Base-by-base conservation (phyloP, 2,888 invertebrate species). In the Bruchidius siliquastri region DNA sequence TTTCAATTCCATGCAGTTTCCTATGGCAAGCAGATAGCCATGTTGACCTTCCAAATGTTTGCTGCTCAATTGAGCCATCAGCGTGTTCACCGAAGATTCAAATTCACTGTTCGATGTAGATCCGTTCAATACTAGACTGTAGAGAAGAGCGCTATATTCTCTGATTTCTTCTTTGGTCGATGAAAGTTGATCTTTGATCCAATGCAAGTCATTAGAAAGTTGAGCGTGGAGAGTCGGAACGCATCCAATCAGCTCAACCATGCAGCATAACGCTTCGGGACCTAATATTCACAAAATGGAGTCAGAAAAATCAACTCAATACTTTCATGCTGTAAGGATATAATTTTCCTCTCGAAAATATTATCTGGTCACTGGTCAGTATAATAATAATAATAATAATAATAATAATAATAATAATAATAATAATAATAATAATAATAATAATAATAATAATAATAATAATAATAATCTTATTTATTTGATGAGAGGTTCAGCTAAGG, bases 201-300 rank as follows among this genome's bases (percentile, higher is more conserved):
- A 93, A 4, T 90, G 88, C 20, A 92, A 82, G 21, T 93, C 89
- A 49, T 88, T 89, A 0, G 90, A 86, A 83, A 94, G 91, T 76
- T 91, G 89, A 49, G 89, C 82, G 0, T 92, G 90, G 81, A 96
- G 87, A 22, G 92, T 90, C 0, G 96, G 93, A 13, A 94, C 90
- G 75, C 94, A 94, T 68, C 96, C 96, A n/a, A 96, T 88, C 22
- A 96, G 88, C 86, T 97, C 96, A 78, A 95, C 88, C 82, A 97
- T 89, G 79, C 94, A 95, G 73, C 92, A 91, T 72, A 96, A 85
- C 0, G 92, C 88, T 86, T 91, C 90, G 69, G 90, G 84, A 81
- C 90, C 92, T 92, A 83, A 71, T 83, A 26, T 21, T 21, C 21
- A 6, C n/a, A 1, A 21, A 49, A 26, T 8, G 26, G 8, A 26